Percentiles rank a stretch among this genome's conserved stretches.
Evolutionary conservation across 2,797 vertebrate species (phyloP).

Genomic region (Macrochelys suwanniensis): DNA sequence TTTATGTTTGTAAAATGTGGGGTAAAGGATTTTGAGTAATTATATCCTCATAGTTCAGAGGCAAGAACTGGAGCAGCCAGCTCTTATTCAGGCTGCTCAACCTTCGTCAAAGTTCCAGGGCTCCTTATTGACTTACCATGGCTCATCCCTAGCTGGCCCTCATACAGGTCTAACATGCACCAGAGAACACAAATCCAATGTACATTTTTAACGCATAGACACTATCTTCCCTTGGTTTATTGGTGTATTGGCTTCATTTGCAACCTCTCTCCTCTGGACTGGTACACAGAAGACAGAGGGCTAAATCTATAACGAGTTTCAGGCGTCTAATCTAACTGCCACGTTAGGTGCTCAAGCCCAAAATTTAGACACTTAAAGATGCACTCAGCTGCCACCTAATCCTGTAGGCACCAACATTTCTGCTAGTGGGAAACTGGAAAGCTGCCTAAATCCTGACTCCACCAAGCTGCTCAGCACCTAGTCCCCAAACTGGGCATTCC

Average conservation of each 20-base stretch:
- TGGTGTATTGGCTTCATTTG: neutral
- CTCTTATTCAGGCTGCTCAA: neutral
- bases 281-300: neutral
- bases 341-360: no score
- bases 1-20: neutral
- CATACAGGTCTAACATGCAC: neutral
- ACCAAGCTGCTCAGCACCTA: no score
- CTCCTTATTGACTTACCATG: neutral
- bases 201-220: neutral
- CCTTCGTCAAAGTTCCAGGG: neutral
- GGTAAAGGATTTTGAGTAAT: neutral
- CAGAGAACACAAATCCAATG: neutral
- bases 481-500: no score
- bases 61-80: neutral
- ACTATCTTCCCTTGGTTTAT: neutral
- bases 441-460: no score
- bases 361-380: no score
- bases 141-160: neutral
- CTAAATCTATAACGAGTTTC: no score
- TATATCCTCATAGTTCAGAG: rapidly evolving
- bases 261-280: neutral
- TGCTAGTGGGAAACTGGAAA: no score
- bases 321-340: no score
- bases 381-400: no score
- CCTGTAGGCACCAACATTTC: no score